Conservation (phyloP, 1,140 invertebrate species). For the Rhopalosiphum maidis region DNA sequence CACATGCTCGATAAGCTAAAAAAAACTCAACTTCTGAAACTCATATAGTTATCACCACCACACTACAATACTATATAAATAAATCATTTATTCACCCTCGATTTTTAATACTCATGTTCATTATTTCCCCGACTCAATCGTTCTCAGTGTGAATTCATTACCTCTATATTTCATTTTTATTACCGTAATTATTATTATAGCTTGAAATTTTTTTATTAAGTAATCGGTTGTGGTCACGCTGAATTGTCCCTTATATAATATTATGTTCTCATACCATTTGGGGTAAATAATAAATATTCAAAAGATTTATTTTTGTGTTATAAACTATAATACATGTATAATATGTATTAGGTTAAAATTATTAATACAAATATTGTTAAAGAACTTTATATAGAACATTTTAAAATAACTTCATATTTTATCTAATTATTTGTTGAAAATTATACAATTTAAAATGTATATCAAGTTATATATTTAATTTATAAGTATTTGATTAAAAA, state of each 20-base stretch:
- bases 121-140: slow-evolving; percentile 39
- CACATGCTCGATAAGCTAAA: not conserved
- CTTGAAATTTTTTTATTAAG: not conserved
- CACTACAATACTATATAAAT: not conserved
- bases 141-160: slow-evolving; percentile 32
- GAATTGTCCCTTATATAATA: not conserved
- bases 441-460: not conserved
- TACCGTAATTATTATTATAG: slow-evolving; percentile 42
- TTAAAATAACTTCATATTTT: not conserved
- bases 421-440: not conserved
- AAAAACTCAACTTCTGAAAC: not conserved
- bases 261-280: not conserved
- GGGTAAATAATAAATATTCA: slow-evolving; percentile 5
- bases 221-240: slow-evolving; percentile 15
- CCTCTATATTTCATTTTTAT: slow-evolving; percentile 35
- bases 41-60: not conserved
- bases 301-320: slow-evolving; percentile 1
- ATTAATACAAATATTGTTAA: not conserved
- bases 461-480: not conserved
- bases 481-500: too few relatives aligned
- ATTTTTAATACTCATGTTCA: slow-evolving; percentile 37
- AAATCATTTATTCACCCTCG: slow-evolving; percentile 48
- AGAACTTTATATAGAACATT: not conserved
- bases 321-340: not conserved
- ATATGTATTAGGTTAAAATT: not conserved